phyloP scores from a whole-genome alignment of 2,888 invertebrate genomes.

The Mesorhabditis spiculigera region DNA sequence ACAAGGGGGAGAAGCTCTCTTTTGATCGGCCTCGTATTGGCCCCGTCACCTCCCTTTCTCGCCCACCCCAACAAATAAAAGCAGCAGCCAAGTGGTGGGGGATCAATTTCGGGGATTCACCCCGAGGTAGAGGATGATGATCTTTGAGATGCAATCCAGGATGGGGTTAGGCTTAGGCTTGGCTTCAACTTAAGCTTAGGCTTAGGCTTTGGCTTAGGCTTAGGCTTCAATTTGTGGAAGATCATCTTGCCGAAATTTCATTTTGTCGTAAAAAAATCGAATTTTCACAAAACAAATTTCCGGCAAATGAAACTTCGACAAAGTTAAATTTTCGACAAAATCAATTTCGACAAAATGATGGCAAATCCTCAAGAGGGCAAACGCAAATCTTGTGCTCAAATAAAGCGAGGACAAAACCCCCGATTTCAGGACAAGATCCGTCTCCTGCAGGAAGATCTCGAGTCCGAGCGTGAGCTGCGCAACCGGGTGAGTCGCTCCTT shows the following conservation, averaged over 20 bases:
- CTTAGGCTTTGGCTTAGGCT: too few relatives aligned
- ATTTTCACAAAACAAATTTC: not conserved
- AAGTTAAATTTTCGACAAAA: constrained; percentile 5
- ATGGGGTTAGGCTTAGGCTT: too few relatives aligned
- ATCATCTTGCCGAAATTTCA: too few relatives aligned
- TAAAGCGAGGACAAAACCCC: not conserved
- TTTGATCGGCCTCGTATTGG: not conserved
- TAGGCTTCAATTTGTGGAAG: too few relatives aligned
- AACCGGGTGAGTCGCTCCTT: constrained; percentile 80
- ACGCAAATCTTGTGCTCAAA: not conserved
- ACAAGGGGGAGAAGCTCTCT: too few relatives aligned
- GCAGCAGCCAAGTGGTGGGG: not conserved
- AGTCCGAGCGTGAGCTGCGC: constrained; percentile 97
- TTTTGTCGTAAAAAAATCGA: too few relatives aligned
- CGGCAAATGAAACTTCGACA: not conserved
- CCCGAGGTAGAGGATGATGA: too few relatives aligned
- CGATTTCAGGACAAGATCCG: constrained; percentile 92
- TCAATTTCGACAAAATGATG: too few relatives aligned
- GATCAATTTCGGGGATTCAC: too few relatives aligned
- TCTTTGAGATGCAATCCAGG: too few relatives aligned
- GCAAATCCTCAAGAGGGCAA: not conserved
- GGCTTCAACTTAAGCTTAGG: too few relatives aligned
- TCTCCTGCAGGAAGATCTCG: constrained; percentile 98
- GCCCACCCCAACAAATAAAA: not conserved
- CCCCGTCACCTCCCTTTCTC: not conserved